Base-by-base conservation (phyloP, 2,888 invertebrate genomes). In the Pecten maximus region DNA sequence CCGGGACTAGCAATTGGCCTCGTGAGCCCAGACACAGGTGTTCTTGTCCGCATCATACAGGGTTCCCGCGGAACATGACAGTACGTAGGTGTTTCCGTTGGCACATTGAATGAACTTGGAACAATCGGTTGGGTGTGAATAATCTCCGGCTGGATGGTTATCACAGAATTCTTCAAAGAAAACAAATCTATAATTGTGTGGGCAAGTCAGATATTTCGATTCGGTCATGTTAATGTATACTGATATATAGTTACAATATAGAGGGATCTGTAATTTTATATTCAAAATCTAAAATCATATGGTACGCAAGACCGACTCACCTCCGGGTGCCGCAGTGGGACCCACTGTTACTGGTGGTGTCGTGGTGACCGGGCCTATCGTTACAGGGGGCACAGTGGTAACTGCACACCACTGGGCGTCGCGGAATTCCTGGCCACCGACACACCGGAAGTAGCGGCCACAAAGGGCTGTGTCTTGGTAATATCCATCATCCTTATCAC, bases 231-330 rank as follows among this genome's bases (percentile, higher is more conserved):
- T 44, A 44, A 10, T 44, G 44, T 44, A 10, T 44, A 12, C 44
- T 44, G 6, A 44, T 44, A 44, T 10, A 10, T 44, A 12, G 44
- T 16, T 4, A 10, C 35, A 39, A 39, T 50, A 44, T 44, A 44
- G 6, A 44, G 12, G 88, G 23, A 88, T 88, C 88, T 12, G 88
- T 86, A 16, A 90, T 50, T 16, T 88, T 88, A 40, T 90, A 50
- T 1, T 40, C 50, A 23, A 87, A 90, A 44, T 10, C 44, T 6
- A 44, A 44, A 44, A 44, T 10, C 12, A 44, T 12, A 44, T 44
- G 12, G 6, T 44, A 10, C 44, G 6, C 28, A n/a, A 28, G 6
- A 89, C 40, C 28, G 16, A 44, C 86, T 16, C 6, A 86, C 86
- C 86, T 86, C 28, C 35, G 6, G 86, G 86, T 86, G 28, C 86